Evolutionary conservation across 2,888 invertebrate genomes (phyloP).

Genomic region (Limenitis camilla): DNA sequence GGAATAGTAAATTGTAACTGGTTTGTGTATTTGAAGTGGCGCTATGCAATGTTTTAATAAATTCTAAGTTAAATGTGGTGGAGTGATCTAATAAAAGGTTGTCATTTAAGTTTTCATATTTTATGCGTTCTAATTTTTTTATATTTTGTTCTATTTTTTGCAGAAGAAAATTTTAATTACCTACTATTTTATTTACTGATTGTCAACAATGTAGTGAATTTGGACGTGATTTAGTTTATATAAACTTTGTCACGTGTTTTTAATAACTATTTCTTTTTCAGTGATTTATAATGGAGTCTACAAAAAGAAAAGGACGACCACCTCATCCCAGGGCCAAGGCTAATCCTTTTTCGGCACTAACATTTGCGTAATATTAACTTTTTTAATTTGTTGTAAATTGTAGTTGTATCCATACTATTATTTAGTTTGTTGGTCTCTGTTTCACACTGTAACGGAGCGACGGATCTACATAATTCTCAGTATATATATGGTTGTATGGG

Average conservation of each 20-base stretch:
- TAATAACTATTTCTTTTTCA: constrained; percentile 1
- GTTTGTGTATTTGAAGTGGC: constrained; percentile 10
- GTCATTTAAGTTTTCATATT: background rate
- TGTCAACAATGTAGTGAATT: no score
- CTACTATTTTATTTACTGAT: no score
- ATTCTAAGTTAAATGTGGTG: constrained; percentile 4
- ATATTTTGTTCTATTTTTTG: no score
- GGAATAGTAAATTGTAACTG: constrained; percentile 3
- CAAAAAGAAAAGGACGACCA: constrained; percentile 69
- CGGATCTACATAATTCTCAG: no score
- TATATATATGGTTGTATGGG: no score
- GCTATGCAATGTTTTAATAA: constrained; percentile 14
- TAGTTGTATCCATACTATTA: no score
- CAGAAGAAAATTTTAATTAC: no score
- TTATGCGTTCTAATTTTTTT: no score
- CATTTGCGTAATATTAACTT: constrained; percentile 76
- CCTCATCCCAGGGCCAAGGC: constrained; percentile 79
- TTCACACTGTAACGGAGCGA: no score
- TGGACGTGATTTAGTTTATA: background rate
- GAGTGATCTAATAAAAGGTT: background rate
- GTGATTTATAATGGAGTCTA: constrained; percentile 61
- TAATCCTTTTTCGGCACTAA: constrained; percentile 78
- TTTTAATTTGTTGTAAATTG: background rate
- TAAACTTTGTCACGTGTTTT: background rate
- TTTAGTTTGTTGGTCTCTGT: no score